phyloP scores from a whole-genome alignment of 2,113 vertebrate species.

The Pangasianodon hypophthalmus region DNA sequence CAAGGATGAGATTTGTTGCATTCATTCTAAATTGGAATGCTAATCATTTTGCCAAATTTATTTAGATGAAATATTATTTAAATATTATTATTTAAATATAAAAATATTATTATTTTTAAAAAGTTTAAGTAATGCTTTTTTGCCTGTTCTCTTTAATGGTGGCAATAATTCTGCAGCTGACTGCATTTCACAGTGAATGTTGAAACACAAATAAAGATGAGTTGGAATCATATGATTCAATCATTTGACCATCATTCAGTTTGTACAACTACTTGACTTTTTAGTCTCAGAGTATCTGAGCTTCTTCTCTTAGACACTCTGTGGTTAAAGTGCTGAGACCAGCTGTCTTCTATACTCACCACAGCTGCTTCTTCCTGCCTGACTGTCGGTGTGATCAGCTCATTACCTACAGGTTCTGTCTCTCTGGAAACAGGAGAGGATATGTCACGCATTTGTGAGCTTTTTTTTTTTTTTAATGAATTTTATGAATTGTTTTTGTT shows the following conservation, averaged over 20 bases:
- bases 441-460: not conserved
- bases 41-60: not conserved
- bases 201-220: not conserved
- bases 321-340: not conserved
- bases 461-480: no score
- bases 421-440: conserved; percentile 39
- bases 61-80: not conserved
- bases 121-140: not conserved
- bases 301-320: not conserved
- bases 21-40: not conserved
- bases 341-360: conserved; percentile 28
- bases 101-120: not conserved
- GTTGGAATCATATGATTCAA: not conserved
- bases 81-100: no score
- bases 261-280: not conserved
- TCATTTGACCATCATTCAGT: not conserved
- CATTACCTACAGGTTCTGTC: conserved; percentile 23
- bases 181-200: not conserved
- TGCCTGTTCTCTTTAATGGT: not conserved
- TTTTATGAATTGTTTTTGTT: no score
- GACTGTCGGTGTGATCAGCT: not conserved
- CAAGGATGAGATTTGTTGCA: not conserved
- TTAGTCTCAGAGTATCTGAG: not conserved
- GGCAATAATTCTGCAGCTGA: not conserved
- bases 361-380: conserved; percentile 33